A percentile compares a stretch with the other conserved stretches of the same genome.
Conservation (phyloP, 2,888 invertebrate species). For the Schizotus pectinicornis region DNA sequence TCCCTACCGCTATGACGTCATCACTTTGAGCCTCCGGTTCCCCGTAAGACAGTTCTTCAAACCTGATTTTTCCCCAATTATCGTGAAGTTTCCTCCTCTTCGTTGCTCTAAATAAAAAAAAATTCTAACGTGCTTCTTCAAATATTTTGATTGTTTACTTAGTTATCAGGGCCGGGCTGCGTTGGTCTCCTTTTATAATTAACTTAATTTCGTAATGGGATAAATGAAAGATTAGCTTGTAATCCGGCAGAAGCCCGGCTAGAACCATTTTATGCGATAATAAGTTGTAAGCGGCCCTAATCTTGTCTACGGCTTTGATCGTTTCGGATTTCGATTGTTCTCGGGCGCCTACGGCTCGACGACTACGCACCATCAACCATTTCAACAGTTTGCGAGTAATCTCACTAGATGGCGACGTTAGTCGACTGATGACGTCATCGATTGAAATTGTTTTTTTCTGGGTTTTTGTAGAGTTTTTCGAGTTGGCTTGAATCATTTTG, state of each 20-base stretch:
- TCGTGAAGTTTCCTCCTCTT: slow-evolving; percentile 68
- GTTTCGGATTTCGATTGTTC: slow-evolving; percentile 72
- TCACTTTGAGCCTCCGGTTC: slow-evolving; percentile 42
- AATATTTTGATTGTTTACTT: slow-evolving; percentile 61
- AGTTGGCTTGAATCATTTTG: slow-evolving; percentile 65
- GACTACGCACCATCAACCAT: slow-evolving; percentile 67
- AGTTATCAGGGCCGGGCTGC: slow-evolving; percentile 64
- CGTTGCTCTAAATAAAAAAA: slow-evolving; percentile 64
- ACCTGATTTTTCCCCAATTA: slow-evolving; percentile 66
- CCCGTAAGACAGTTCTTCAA: slow-evolving; percentile 64
- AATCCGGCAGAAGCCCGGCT: slow-evolving; percentile 69
- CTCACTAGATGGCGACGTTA: slow-evolving; percentile 61
- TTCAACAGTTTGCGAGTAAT: slow-evolving; percentile 65
- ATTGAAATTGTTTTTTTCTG: slow-evolving; percentile 46
- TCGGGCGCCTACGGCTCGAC: slow-evolving; percentile 66
- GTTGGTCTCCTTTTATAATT: slow-evolving; percentile 57
- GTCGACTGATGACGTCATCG: slow-evolving; percentile 60
- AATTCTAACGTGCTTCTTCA: too few relatives aligned
- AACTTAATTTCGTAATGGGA: slow-evolving; percentile 69
- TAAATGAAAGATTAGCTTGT: slow-evolving; percentile 71
- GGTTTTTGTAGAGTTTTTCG: slow-evolving; percentile 36
- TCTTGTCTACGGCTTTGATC: slow-evolving; percentile 63
- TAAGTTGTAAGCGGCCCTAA: slow-evolving; percentile 65
- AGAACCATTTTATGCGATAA: slow-evolving; percentile 66
- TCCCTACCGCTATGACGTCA: slow-evolving; percentile 16